phyloP scores from a whole-genome alignment of 2,888 invertebrate species.

The Dorcus hopei region DNA sequence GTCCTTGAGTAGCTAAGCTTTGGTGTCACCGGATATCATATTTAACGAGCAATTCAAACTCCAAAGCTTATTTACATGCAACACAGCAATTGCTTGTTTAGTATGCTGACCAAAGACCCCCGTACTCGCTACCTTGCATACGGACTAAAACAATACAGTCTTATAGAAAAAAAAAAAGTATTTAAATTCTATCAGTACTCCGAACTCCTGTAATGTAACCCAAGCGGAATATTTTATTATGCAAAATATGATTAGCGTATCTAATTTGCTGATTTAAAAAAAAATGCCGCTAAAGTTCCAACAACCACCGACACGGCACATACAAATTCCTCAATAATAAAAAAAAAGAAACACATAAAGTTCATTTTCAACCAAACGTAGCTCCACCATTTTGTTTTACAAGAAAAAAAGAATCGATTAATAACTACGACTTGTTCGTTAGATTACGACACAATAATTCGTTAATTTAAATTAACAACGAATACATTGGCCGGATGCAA shows the following conservation, averaged over 20 bases:
- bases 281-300: conserved; percentile 3
- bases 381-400: no score
- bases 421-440: no score
- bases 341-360: background rate
- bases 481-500: no score
- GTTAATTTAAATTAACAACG: no score
- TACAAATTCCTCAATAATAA: background rate
- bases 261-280: conserved; percentile 14
- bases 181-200: conserved; percentile 21
- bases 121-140: conserved; percentile 27
- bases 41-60: conserved; percentile 35
- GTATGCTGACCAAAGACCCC: conserved; percentile 26
- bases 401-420: no score
- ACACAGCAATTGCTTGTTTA: conserved; percentile 28
- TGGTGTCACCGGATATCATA: conserved; percentile 35
- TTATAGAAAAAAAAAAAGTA: conserved; percentile 21
- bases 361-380: no score
- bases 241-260: conserved; percentile 7
- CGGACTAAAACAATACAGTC: conserved; percentile 28
- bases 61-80: conserved; percentile 32
- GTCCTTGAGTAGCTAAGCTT: conserved; percentile 23
- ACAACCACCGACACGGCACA: background rate
- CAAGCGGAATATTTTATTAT: conserved; percentile 13
- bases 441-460: no score
- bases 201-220: conserved; percentile 8